Evolutionary conservation across 2,113 vertebrate genomes (phyloP).

Genomic region (Eptesicus fuscus): DNA sequence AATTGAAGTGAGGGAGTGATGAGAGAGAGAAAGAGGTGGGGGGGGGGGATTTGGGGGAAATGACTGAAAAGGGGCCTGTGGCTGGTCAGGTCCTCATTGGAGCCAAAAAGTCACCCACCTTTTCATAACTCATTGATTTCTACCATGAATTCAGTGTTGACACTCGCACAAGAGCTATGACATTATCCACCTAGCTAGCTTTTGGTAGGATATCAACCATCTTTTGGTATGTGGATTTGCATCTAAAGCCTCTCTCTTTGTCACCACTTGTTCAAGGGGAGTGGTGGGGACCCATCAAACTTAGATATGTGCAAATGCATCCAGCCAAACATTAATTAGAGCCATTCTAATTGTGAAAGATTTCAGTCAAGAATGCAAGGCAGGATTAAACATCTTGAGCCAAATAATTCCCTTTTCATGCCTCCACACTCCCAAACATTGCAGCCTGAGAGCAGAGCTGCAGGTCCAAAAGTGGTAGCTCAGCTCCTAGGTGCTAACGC

Average conservation of each 20-base stretch:
- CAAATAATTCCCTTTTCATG: not conserved
- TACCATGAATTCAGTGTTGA: not conserved
- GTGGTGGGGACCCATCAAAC: not conserved
- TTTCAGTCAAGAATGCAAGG: conserved; percentile 59
- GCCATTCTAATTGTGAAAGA: not conserved
- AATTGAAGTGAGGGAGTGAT: not conserved
- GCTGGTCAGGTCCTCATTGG: not conserved
- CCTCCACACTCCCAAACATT: not conserved
- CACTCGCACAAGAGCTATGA: not conserved
- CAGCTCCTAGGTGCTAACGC: not conserved
- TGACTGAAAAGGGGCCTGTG: not conserved
- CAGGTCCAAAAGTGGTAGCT: not conserved
- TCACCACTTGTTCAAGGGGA: not conserved
- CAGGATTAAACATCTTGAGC: conserved; percentile 40
- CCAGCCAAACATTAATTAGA: not conserved
- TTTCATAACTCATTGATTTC: not conserved
- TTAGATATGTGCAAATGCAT: not conserved
- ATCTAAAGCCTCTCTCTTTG: not conserved
- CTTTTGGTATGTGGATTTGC: not conserved
- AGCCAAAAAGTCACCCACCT: not conserved
- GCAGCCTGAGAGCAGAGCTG: not conserved
- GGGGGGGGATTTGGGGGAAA: fast-evolving
- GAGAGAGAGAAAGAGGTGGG: not conserved
- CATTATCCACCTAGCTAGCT: not conserved
- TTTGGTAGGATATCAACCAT: not conserved